A percentile compares a stretch with the other conserved stretches of the same genome.
Evolutionary conservation across 2,113 vertebrate genomes (phyloP).

Genomic region (Columba janthina): DNA sequence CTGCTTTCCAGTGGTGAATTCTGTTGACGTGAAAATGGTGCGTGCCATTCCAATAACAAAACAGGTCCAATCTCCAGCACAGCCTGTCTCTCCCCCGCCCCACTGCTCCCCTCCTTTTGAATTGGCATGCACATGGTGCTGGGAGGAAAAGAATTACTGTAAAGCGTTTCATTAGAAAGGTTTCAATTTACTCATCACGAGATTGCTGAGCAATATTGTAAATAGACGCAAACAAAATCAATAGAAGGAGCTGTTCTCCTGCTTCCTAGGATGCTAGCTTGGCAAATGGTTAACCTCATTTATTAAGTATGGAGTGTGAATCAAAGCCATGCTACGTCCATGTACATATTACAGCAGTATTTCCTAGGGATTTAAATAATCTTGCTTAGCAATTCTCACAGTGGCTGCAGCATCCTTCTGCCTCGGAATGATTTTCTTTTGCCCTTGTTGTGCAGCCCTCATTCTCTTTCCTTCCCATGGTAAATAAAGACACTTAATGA

Average conservation of each 20-base stretch:
- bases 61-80: slow-evolving; percentile 51
- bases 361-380: slow-evolving; percentile 23
- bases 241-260: neutral
- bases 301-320: neutral
- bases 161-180: slow-evolving; percentile 52
- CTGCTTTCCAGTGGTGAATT: slow-evolving; percentile 17
- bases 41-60: slow-evolving; percentile 61
- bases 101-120: neutral
- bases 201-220: slow-evolving; percentile 29
- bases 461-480: neutral
- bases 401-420: neutral
- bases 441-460: neutral
- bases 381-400: neutral
- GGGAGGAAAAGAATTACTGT: neutral
- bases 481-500: neutral
- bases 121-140: neutral
- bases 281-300: neutral
- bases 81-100: neutral
- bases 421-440: neutral
- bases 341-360: neutral
- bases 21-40: slow-evolving; percentile 10
- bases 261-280: neutral
- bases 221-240: slow-evolving; percentile 10
- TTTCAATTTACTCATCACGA: slow-evolving; percentile 65
- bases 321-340: neutral